These are phyloP conservation scores for Myopa tessellatipennis DNA, from an alignment of 2,888 invertebrate genomes.

Conservation along the genomic window DNA sequence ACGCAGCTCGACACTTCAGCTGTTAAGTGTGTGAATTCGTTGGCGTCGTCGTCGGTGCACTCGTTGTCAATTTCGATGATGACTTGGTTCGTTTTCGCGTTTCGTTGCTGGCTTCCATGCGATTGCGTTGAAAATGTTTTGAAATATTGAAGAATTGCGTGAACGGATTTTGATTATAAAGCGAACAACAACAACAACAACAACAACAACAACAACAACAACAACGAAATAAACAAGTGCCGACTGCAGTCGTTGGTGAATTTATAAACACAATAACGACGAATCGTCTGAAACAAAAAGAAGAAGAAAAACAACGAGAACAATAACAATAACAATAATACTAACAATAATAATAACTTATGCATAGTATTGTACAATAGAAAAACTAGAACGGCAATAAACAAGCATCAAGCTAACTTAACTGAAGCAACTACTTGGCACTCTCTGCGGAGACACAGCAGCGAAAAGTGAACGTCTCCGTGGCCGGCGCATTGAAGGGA, in stretches of 20 bases:
- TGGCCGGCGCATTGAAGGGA: neutral
- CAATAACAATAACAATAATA: slow-evolving; percentile 25
- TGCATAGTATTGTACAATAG: neutral
- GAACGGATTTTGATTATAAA: slow-evolving; percentile 15
- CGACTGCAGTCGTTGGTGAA: neutral
- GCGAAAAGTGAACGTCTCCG: neutral
- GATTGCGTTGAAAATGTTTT: neutral
- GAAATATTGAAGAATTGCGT: slow-evolving; percentile 32
- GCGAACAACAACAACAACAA: slow-evolving; percentile 4
- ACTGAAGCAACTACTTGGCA: neutral
- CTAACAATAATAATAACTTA: slow-evolving; percentile 15
- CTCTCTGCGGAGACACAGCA: neutral
- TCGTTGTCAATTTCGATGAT: neutral
- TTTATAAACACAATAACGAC: too few relatives aligned
- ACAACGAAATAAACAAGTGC: neutral
- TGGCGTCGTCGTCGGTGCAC: neutral
- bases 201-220: slow-evolving; percentile 6
- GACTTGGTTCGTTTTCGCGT: neutral
- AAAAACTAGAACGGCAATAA: slow-evolving; percentile 2
- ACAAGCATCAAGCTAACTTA: neutral
- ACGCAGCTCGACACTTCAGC: slow-evolving; percentile 33
- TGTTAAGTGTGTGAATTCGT: slow-evolving; percentile 34
- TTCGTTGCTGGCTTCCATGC: neutral
- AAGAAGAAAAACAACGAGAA: neutral
- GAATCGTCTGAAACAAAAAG: neutral